A percentile compares a stretch with the other conserved stretches of the same genome.
These are phyloP conservation scores for Eupithecia abbreviata DNA, from an alignment of 2,888 invertebrate genomes.

Conservation along the genomic window DNA sequence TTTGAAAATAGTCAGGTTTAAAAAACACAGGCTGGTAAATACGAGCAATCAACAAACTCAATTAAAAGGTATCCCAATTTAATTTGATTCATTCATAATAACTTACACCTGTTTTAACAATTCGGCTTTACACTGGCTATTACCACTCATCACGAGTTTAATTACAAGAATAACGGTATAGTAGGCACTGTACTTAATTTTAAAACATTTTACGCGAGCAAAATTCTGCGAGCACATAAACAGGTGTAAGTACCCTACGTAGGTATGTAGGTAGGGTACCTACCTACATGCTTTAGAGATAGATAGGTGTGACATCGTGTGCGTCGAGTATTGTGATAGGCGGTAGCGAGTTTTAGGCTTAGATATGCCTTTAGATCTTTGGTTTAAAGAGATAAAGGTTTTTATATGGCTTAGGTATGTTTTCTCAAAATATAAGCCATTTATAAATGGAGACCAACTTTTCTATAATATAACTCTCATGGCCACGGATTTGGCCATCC, in stretches of 20 bases:
- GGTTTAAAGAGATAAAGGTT: too few species aligned
- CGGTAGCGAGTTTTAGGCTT: not conserved
- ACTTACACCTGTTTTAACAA: slow-evolving; percentile 14
- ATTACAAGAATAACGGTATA: slow-evolving; percentile 36
- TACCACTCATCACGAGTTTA: slow-evolving; percentile 31
- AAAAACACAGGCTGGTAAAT: not conserved
- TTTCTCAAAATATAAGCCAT: too few species aligned
- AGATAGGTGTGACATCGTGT: not conserved
- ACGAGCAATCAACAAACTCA: not conserved
- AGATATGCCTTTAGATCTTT: too few species aligned
- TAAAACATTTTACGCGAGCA: slow-evolving; percentile 35
- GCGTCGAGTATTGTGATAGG: not conserved
- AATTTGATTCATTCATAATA: slow-evolving; percentile 18
- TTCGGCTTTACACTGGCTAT: slow-evolving; percentile 9
- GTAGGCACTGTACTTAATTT: slow-evolving; percentile 32
- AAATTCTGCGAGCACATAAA: slow-evolving; percentile 34
- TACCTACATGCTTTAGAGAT: not conserved
- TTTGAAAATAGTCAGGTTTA: too few species aligned
- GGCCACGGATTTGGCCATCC: too few species aligned
- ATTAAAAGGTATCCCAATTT: slow-evolving; percentile 2
- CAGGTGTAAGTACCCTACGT: not conserved
- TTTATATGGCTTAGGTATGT: too few species aligned
- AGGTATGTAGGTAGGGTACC: too few species aligned
- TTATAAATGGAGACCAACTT: too few species aligned
- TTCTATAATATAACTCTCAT: too few species aligned